A percentile compares a stretch with the other conserved stretches of the same genome.
phyloP scores from a whole-genome alignment of 2,888 invertebrate species.

The Carterocephalus palaemon region DNA sequence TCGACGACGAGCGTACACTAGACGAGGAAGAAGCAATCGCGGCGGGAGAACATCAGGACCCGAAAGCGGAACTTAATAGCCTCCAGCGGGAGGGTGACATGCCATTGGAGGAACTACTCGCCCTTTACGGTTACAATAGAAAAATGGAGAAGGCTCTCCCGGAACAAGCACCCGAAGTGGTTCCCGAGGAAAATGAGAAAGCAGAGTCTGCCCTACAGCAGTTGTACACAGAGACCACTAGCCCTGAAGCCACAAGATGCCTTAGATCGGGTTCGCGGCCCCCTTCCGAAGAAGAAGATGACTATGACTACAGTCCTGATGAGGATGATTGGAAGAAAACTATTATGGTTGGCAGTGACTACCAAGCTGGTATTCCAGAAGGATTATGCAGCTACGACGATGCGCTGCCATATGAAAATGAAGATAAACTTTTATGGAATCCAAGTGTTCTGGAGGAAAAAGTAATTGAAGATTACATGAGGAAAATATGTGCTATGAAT shows the following conservation, averaged over 20 bases:
- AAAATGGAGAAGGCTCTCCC: conserved; percentile 63
- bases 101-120: conserved; percentile 95
- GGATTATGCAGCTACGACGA: conserved; percentile 95
- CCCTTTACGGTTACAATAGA: conserved; percentile 89
- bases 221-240: conserved; percentile 60
- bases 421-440: conserved; percentile 96
- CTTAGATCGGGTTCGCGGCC: conserved; percentile 83
- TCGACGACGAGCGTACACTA: conserved; percentile 97
- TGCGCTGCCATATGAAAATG: conserved; percentile 95
- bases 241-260: conserved; percentile 67
- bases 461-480: conserved; percentile 89
- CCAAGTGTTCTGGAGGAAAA: conserved; percentile 86
- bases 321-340: conserved; percentile 95
- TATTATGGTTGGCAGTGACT: conserved; percentile 96
- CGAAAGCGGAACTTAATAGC: conserved; percentile 92
- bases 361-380: conserved; percentile 95
- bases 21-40: conserved; percentile 98
- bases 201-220: conserved; percentile 72
- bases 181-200: conserved; percentile 63
- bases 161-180: conserved; percentile 53
- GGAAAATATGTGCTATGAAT: conserved; percentile 77
- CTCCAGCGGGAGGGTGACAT: conserved; percentile 96
- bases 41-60: conserved; percentile 89
- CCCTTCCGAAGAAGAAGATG: conserved; percentile 90
- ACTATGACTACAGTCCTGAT: conserved; percentile 89